Evolutionary conservation across 2,113 vertebrate genomes (phyloP).

Genomic region (Cochlearius cochlearius): DNA sequence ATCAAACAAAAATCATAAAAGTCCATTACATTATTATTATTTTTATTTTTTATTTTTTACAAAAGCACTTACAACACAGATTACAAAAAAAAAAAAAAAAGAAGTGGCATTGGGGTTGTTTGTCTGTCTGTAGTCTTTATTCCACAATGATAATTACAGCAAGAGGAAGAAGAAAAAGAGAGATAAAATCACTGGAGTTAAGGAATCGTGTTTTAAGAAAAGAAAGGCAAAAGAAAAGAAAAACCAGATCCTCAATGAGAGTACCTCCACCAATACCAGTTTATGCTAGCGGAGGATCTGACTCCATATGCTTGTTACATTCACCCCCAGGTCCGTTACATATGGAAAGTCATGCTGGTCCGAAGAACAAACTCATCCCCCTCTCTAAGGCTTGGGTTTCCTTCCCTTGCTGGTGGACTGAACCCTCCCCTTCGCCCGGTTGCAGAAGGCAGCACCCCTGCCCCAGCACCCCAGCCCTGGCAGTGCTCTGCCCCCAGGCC

Average conservation of each 20-base stretch:
- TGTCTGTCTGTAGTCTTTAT: conserved; percentile 20
- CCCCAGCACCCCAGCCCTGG: background rate
- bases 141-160: conserved; percentile 51
- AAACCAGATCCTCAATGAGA: background rate
- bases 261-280: background rate
- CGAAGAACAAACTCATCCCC: background rate
- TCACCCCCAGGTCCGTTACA: background rate
- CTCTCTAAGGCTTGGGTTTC: background rate
- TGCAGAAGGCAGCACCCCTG: background rate
- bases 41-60: conserved; percentile 54
- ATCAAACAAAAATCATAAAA: conserved; percentile 10
- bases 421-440: background rate
- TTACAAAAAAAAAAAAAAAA: conserved; percentile 22
- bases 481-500: background rate
- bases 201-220: background rate
- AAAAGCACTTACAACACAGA: conserved; percentile 71
- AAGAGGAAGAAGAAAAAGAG: background rate
- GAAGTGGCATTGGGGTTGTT: background rate
- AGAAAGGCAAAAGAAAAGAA: conserved; percentile 12
- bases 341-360: background rate
- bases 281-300: background rate
- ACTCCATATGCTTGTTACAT: background rate
- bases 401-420: background rate
- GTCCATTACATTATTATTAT: conserved; percentile 37
- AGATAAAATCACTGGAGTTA: conserved; percentile 13